phyloP scores from a whole-genome alignment of 1,140 invertebrate genomes.

The Eciton burchellii region DNA sequence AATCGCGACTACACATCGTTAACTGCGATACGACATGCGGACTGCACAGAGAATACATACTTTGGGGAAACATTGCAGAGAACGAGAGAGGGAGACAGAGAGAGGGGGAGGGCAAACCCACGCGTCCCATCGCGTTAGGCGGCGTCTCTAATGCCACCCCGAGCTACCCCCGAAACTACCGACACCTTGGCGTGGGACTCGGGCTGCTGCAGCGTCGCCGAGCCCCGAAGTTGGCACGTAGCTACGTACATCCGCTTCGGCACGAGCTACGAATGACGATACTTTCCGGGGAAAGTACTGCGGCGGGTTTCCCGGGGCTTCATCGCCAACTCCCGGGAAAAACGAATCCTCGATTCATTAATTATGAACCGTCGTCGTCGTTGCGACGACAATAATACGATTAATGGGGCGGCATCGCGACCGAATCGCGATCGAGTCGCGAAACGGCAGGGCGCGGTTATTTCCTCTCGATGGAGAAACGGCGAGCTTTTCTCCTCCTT shows the following conservation, averaged over 20 bases:
- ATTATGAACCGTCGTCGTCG: slow-evolving; percentile 23
- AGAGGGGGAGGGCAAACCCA: too few species aligned
- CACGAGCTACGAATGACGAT: neutral
- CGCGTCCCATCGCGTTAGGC: slow-evolving; percentile 50
- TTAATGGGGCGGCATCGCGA: neutral
- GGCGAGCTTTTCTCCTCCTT: too few species aligned
- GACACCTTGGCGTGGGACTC: slow-evolving; percentile 56
- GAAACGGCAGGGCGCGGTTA: neutral
- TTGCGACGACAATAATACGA: neutral
- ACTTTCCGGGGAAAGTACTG: slow-evolving; percentile 30
- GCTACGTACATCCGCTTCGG: neutral
- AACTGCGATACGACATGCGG: neutral
- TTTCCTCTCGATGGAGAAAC: slow-evolving; percentile 5
- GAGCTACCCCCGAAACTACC: slow-evolving; percentile 63
- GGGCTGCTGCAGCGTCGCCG: slow-evolving; percentile 20
- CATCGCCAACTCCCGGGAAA: neutral
- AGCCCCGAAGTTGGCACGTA: slow-evolving; percentile 53
- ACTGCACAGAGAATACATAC: slow-evolving; percentile 40
- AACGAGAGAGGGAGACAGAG: neutral
- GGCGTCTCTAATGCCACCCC: slow-evolving; percentile 67
- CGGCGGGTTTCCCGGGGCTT: neutral
- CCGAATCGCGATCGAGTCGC: neutral
- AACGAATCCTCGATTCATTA: slow-evolving; percentile 23
- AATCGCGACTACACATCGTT: slow-evolving; percentile 26
- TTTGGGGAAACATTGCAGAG: slow-evolving; percentile 67